Base-by-base conservation (phyloP, 1,140 invertebrate species). In the Neelides sp. region DNA sequence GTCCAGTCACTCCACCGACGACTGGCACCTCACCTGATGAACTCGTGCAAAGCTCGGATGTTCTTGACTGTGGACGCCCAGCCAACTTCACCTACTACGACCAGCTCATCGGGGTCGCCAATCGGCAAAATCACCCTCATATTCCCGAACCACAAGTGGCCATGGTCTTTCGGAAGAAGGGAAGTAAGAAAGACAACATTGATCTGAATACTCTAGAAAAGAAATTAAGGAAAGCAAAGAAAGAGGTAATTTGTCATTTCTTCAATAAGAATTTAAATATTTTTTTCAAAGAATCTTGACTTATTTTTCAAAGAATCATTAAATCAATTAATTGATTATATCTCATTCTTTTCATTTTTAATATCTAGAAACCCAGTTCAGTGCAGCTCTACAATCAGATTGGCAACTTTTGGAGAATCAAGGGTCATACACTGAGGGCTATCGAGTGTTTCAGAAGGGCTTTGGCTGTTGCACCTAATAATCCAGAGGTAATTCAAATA, bases 381-480 rank as follows among this genome's bases (percentile, higher is more conserved):
- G 79, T 85, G 23, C 80, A 86, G 62, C 69, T 87, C 28, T 87
- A 85, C 64, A 87, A 88, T 64, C 83, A 89, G 65, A 88, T 90
- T 63, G 86, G 85, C 4, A 89, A 91, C 66, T 90, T 85, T 64
- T 71, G 69, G 69, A 57, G 69, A 45, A 84, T 87, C 57, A 85
- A 86, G 66, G 85, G 85, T 5, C 80, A 86, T 64, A 83, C 85
- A 5, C 73, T 80, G 62, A 78, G 80, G 62, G 83, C 85, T 0
- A 88, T 90, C 54, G 85, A 90, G 65, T 91, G 86, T 63, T 91
- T 88, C 67, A 73, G 86, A 45, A 74, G 83, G 64, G 85, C 84
- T 2, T 71, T 90, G 19, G 80, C 83, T 19, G 79, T 88, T 1
- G 83, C 83, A 32, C 86, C 86, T 2, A 82, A 88, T 63, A 85